These are phyloP conservation scores for Xenotilapia leptura DNA, from an alignment of 2,113 vertebrate species.

Conservation along the genomic window DNA sequence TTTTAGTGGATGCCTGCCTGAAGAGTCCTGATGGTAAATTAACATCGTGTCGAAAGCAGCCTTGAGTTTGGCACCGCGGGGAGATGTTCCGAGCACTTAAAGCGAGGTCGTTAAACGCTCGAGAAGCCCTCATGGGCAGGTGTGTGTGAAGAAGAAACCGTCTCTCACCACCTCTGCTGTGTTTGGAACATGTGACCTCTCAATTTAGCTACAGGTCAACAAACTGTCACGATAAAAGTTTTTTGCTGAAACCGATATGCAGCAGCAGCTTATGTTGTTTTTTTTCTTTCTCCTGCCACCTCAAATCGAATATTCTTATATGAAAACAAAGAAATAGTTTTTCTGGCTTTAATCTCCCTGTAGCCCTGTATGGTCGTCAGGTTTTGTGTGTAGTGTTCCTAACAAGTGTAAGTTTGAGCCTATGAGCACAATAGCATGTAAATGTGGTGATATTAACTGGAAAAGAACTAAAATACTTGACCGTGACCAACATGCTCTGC, in stretches of 20 bases:
- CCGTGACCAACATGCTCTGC: not conserved
- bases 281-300: not conserved
- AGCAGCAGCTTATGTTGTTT: not conserved
- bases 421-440: not conserved
- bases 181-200: conserved; percentile 31
- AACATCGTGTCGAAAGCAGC: conserved; percentile 1
- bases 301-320: not conserved
- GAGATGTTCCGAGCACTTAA: not conserved
- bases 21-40: conserved; percentile 22
- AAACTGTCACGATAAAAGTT: not conserved
- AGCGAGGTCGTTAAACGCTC: not conserved
- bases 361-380: not conserved
- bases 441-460: not conserved
- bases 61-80: not conserved
- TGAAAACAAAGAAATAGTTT: not conserved
- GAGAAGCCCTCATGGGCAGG: conserved; percentile 5
- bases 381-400: not conserved
- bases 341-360: not conserved
- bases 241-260: not conserved
- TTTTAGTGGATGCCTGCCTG: conserved; percentile 37
- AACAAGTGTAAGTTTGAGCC: not conserved
- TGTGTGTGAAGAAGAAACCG: conserved; percentile 33
- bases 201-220: conserved; percentile 17
- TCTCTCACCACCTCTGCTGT: conserved; percentile 10
- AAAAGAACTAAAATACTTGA: not conserved